These are phyloP conservation scores for Hirundo rustica DNA, from an alignment of 2,797 vertebrate species.

Conservation along the genomic window DNA sequence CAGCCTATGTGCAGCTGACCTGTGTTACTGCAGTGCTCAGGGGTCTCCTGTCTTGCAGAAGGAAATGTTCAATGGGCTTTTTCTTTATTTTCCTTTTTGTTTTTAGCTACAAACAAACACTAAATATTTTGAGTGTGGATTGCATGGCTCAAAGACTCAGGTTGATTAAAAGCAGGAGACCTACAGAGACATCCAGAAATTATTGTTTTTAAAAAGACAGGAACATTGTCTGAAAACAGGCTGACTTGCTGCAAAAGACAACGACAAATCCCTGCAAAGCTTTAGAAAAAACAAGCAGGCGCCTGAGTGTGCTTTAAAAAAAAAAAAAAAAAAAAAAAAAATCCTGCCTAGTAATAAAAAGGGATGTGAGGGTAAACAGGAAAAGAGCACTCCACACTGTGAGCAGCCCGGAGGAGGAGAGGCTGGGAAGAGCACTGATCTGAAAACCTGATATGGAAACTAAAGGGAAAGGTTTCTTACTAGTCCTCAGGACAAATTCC, in stretches of 20 bases:
- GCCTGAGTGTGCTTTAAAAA: constrained; percentile 43
- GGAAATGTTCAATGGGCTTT: neutral
- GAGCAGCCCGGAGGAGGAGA: constrained; percentile 30
- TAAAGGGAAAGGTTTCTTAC: constrained; percentile 9
- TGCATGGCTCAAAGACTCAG: neutral
- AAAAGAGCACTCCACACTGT: constrained; percentile 59
- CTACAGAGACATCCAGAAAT: constrained; percentile 49
- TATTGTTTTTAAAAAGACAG: constrained; percentile 66
- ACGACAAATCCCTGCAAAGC: constrained; percentile 70
- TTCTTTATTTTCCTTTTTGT: neutral
- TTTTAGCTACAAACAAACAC: neutral
- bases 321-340: neutral
- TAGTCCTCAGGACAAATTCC: neutral
- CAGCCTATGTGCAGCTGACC: neutral
- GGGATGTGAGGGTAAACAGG: constrained; percentile 60
- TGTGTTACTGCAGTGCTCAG: neutral
- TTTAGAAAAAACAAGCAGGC: constrained; percentile 71
- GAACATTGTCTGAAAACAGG: constrained; percentile 79
- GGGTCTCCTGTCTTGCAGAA: neutral
- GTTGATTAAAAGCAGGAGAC: constrained; percentile 48
- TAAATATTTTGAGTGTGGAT: neutral
- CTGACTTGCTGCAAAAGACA: constrained; percentile 71
- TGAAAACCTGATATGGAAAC: constrained; percentile 26
- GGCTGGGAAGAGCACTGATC: constrained; percentile 23
- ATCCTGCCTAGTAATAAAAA: constrained; percentile 49